A percentile compares a stretch with the other conserved stretches of the same genome.
Conservation (phyloP, 2,797 vertebrate genomes). For the Salmo trutta region DNA sequence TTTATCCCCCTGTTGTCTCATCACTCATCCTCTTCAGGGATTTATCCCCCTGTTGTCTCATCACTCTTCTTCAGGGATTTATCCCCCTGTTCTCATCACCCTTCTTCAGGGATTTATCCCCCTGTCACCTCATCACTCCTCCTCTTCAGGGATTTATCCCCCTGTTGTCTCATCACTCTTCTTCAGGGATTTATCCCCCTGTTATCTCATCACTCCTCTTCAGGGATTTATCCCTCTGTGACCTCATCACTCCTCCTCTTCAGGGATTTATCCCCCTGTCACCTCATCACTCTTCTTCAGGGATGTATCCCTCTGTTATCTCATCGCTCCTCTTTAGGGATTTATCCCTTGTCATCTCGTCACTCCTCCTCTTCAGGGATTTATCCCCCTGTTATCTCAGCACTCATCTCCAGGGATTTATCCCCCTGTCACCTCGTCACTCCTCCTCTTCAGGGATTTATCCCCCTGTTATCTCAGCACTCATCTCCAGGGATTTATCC, state of each 20-base stretch:
- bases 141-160: conserved; percentile 45
- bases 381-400: neutral
- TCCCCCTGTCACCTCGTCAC: conserved; percentile 15
- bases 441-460: conserved; percentile 35
- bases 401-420: conserved; percentile 44
- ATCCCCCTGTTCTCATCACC: neutral
- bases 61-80: no score
- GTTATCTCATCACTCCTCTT: no score
- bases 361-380: neutral
- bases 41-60: conserved; percentile 24
- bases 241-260: no score
- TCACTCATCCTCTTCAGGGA: neutral
- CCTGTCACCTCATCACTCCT: neutral
- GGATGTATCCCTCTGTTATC: conserved; percentile 34
- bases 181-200: neutral
- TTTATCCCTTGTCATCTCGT: conserved; percentile 28
- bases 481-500: no score
- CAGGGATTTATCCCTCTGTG: no score
- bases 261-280: neutral
- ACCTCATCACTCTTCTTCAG: conserved; percentile 28
- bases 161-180: neutral
- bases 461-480: no score
- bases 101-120: conserved; percentile 47
- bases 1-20: conserved; percentile 28
- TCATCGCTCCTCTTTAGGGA: conserved; percentile 27